phyloP scores from a whole-genome alignment of 2,888 invertebrate species.

The Lepidocyrtinus sp. region DNA sequence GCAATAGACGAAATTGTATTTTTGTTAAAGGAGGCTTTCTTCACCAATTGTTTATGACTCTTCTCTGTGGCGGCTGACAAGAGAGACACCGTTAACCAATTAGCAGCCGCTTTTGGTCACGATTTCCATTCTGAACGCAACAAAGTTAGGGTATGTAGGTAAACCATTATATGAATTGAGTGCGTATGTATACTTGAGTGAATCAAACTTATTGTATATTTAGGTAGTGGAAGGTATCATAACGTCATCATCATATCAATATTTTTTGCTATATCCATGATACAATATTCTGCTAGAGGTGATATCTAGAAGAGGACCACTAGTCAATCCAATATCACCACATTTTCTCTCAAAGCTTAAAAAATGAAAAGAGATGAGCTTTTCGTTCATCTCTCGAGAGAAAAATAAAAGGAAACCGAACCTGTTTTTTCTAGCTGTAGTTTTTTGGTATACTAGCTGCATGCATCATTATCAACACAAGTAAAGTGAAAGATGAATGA shows the following conservation, averaged over 20 bases:
- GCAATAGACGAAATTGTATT: no score
- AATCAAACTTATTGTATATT: no score
- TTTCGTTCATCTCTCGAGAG: neutral
- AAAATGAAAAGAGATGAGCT: slow-evolving; percentile 24
- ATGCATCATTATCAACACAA: neutral
- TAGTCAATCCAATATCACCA: neutral
- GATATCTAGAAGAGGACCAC: neutral
- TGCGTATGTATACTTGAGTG: no score
- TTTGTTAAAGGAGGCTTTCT: neutral
- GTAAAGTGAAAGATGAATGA: slow-evolving; percentile 51
- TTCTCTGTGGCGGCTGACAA: slow-evolving; percentile 38
- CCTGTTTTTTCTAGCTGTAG: slow-evolving; percentile 25
- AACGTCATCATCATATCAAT: slow-evolving; percentile 22
- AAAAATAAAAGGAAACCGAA: neutral
- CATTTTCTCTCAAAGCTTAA: neutral
- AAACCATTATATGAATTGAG: no score
- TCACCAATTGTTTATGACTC: slow-evolving; percentile 31
- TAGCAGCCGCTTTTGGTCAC: slow-evolving; percentile 59
- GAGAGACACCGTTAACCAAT: slow-evolving; percentile 56
- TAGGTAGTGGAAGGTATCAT: no score
- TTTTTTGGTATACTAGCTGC: slow-evolving; percentile 12
- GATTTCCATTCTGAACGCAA: slow-evolving; percentile 52
- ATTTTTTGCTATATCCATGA: slow-evolving; percentile 54
- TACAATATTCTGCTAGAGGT: neutral
- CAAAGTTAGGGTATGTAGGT: no score